A percentile compares a stretch with the other conserved stretches of the same genome.
Evolutionary conservation across 2,113 vertebrate species (phyloP).

Genomic region (Leptodactylus fuscus): DNA sequence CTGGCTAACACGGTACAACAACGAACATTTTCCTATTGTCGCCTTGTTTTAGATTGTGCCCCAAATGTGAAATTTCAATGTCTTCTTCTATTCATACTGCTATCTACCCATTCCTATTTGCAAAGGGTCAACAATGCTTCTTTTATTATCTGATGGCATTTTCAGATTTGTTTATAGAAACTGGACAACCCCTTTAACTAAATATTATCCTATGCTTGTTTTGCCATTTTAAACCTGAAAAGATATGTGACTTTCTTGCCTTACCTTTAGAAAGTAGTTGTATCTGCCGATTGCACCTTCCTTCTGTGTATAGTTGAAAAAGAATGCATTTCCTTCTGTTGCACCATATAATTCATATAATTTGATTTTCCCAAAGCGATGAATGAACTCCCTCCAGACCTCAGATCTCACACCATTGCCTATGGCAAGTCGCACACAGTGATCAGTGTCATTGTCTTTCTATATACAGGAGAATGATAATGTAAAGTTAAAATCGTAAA

Average conservation of each 20-base stretch:
- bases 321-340: conserved; percentile 83
- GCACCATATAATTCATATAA: conserved; percentile 84
- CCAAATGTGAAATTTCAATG: background rate
- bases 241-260: too few species aligned
- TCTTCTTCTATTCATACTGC: background rate
- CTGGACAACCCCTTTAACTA: too few species aligned
- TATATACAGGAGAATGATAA: conserved; percentile 59
- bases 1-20: too few species aligned
- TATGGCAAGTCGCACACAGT: conserved; percentile 78
- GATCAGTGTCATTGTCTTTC: conserved; percentile 77
- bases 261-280: conserved; percentile 74
- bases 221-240: too few species aligned
- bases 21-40: background rate
- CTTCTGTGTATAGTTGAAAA: conserved; percentile 83
- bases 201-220: too few species aligned
- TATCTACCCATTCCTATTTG: background rate
- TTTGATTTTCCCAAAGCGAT: conserved; percentile 79
- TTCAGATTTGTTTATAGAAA: too few species aligned
- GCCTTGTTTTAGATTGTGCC: background rate
- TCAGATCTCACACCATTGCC: conserved; percentile 82
- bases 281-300: conserved; percentile 82
- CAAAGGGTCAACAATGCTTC: too few species aligned
- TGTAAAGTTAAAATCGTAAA: background rate
- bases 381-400: conserved; percentile 81
- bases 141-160: too few species aligned